Evolutionary conservation across 2,888 invertebrate species (phyloP).

Genomic region (Phoenoteleia sp.): DNA sequence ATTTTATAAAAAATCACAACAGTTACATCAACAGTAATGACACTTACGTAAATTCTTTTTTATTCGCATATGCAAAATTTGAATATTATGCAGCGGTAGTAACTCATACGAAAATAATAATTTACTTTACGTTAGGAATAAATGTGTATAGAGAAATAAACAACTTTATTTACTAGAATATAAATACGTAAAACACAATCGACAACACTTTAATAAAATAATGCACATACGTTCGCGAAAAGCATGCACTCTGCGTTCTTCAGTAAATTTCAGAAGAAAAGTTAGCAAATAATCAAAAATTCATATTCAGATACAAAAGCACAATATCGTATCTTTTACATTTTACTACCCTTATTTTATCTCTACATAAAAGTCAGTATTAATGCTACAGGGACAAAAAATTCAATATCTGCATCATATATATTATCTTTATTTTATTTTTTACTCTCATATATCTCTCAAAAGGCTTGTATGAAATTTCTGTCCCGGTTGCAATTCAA

Average conservation of each 20-base stretch:
- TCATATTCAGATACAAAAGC: conserved; percentile 28
- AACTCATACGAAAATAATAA: too few species aligned
- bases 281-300: conserved; percentile 23
- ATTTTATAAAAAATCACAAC: too few species aligned
- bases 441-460: conserved; percentile 30
- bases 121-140: too few species aligned
- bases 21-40: too few species aligned
- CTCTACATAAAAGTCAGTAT: conserved; percentile 27
- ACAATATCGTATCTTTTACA: conserved; percentile 27
- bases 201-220: background rate
- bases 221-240: background rate
- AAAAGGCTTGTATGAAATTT: conserved; percentile 39
- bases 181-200: too few species aligned
- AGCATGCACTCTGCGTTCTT: background rate
- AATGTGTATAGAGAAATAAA: too few species aligned
- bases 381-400: conserved; percentile 27
- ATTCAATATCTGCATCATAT: conserved; percentile 52
- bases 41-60: too few species aligned
- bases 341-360: conserved; percentile 19
- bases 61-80: too few species aligned
- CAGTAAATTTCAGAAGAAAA: background rate
- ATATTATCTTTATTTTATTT: conserved; percentile 53
- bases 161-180: too few species aligned
- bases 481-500: conserved; percentile 37
- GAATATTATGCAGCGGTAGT: too few species aligned